Conservation (phyloP, 2,888 invertebrate genomes). For the Steinernema hermaphroditum region DNA sequence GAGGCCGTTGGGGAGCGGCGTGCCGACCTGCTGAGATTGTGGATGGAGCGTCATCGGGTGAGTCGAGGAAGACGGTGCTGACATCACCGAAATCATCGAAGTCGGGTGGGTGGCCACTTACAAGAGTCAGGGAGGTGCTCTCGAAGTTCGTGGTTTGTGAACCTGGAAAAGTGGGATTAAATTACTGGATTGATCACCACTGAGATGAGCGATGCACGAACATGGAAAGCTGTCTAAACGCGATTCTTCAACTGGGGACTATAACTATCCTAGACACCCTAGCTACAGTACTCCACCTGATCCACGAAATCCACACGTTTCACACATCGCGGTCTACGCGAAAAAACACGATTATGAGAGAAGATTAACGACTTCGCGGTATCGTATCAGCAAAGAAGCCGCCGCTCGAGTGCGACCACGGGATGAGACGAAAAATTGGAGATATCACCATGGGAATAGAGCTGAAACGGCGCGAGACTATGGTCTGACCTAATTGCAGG, state of each 20-base stretch:
- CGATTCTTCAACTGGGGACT: too few species aligned
- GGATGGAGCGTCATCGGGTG: constrained; percentile 27
- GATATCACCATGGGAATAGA: background rate
- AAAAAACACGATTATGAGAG: constrained; percentile 9
- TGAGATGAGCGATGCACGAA: too few species aligned
- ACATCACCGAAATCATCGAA: constrained; percentile 27
- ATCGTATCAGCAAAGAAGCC: constrained; percentile 5
- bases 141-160: background rate
- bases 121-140: too few species aligned
- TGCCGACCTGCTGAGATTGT: background rate
- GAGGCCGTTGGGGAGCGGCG: constrained; percentile 7
- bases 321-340: background rate
- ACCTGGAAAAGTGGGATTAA: background rate
- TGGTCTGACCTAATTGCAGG: too few species aligned
- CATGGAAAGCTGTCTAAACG: too few species aligned
- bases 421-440: background rate
- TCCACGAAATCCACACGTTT: background rate
- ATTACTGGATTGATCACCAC: too few species aligned
- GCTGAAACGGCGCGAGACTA: background rate
- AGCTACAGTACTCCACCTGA: too few species aligned
- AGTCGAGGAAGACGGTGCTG: constrained; percentile 21
- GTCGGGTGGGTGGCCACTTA: too few species aligned
- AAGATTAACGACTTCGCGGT: constrained; percentile 19
- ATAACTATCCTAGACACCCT: too few species aligned
- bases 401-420: background rate